A percentile compares a stretch with the other conserved stretches of the same genome.
phyloP scores from a whole-genome alignment of 2,888 invertebrate species.

The Uloborus plumipes region DNA sequence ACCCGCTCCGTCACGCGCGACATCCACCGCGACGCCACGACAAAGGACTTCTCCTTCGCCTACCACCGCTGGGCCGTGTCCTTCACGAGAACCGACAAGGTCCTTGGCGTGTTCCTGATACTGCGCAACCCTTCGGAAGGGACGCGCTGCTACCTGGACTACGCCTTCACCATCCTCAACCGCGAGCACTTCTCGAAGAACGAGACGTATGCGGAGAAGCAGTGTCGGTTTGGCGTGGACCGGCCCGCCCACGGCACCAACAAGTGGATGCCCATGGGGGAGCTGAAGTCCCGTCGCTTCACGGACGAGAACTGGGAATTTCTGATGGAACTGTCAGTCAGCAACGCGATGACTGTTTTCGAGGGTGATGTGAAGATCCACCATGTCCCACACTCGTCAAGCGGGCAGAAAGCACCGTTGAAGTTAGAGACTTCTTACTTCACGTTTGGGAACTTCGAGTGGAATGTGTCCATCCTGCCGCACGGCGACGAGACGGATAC shows the following conservation, averaged over 20 bases:
- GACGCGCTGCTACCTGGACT: conserved; percentile 80
- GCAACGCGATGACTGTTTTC: conserved; percentile 81
- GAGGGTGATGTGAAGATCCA: conserved; percentile 78
- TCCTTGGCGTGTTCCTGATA: conserved; percentile 82
- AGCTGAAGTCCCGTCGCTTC: conserved; percentile 80
- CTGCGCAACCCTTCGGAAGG: conserved; percentile 83
- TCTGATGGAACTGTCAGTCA: conserved; percentile 83
- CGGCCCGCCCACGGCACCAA: conserved; percentile 82
- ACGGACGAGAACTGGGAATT: conserved; percentile 86
- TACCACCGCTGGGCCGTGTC: conserved; percentile 87
- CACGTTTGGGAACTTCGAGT: conserved; percentile 85
- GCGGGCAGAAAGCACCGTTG: conserved; percentile 48
- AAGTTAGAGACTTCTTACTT: conserved; percentile 79
- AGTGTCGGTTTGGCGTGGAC: conserved; percentile 76
- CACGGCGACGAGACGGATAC: conserved; percentile 11
- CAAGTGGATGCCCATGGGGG: conserved; percentile 80
- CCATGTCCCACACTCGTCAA: conserved; percentile 51
- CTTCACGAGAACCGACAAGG: conserved; percentile 82
- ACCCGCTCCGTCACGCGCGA: conserved; percentile 83
- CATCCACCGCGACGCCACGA: conserved; percentile 83
- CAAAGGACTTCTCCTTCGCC: conserved; percentile 85
- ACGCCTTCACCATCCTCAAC: conserved; percentile 84
- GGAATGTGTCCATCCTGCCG: conserved; percentile 76
- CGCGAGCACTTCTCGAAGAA: conserved; percentile 86
- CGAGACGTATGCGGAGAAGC: conserved; percentile 81